Evolutionary conservation across 1,140 invertebrate genomes (phyloP), one percentile per base, ranked within the genome.

Genomic region (Limonius californicus): DNA sequence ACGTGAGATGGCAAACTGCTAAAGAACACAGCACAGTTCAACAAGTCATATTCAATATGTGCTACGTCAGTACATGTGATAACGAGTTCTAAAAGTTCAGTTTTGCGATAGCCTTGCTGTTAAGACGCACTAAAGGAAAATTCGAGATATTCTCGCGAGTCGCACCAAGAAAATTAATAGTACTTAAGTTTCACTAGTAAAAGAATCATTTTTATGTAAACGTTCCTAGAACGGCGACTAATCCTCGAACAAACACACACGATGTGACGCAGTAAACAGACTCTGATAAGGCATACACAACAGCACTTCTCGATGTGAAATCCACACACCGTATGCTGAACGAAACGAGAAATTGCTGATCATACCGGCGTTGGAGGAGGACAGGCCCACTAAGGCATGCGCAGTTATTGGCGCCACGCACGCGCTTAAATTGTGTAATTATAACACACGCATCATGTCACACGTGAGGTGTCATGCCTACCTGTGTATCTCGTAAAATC

Each of bases 341-440:
- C 62, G 16, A 20, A 8, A 47, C 23, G 53, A 23, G 53, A 55
- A 55, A 55, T 55, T 32, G 53, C 53, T 8, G 53, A 55, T 23
- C 53, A 55, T 32, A 55, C 16, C 53, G 50, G 39, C 53, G 45
- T 63, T 61, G 68, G 67, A 64, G 67, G 68, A 70, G 71, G 71
- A 71, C 71, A 65, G 66, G 68, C 71, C 68, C 68, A 68, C 67
- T 62, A 57, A 61, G 35, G 68, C 69, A 58, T 69, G 69, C 70
- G 70, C 62, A 64, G 30, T 55, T 1, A 39, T 19, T 64, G 71
- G 68, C 70, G 70, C 70, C 71, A 71, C 70, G 69, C 68, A 70
- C 67, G 68, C 69, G 66, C 64, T 59, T 19, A 66, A 65, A 68
- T 71, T 71, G 69, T 68, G 62, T 71, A 68, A 69, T 67, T 65